Percentiles rank a stretch among this genome's conserved stretches.
Conservation (phyloP, 2,888 invertebrate genomes). For the Pilophorus perplexus region DNA sequence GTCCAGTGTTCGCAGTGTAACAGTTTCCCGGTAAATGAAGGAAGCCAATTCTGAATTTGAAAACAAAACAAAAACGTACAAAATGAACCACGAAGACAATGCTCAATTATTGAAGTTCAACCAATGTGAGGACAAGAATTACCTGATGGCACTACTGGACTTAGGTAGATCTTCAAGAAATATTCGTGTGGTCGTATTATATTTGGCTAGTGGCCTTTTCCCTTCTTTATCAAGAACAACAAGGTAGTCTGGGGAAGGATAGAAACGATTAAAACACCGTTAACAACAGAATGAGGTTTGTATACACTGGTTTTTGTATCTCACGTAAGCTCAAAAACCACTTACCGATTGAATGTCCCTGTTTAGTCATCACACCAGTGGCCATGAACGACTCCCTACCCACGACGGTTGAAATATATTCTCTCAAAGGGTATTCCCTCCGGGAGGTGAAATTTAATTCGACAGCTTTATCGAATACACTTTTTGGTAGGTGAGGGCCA, state of each 20-base stretch:
- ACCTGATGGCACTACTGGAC: too few relatives aligned
- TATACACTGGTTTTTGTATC: background rate
- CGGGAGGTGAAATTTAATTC: background rate
- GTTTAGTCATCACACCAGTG: conserved; percentile 57
- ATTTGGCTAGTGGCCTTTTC: too few relatives aligned
- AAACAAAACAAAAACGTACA: too few relatives aligned
- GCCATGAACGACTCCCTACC: conserved; percentile 60
- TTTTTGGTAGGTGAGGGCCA: background rate
- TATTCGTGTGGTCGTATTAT: too few relatives aligned
- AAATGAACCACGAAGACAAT: background rate
- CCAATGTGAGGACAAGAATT: background rate
- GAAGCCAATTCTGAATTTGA: conserved; percentile 55
- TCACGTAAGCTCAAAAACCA: too few relatives aligned
- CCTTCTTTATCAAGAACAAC: too few relatives aligned
- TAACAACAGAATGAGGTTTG: too few relatives aligned
- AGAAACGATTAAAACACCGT: background rate
- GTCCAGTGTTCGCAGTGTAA: conserved; percentile 61
- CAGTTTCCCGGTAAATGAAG: conserved; percentile 57
- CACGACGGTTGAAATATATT: conserved; percentile 53
- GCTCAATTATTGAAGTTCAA: too few relatives aligned
- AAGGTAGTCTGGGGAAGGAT: too few relatives aligned
- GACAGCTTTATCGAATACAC: background rate
- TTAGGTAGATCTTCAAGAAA: too few relatives aligned
- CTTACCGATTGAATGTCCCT: conserved; percentile 59
- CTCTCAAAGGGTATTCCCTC: background rate